Percentiles rank a stretch among this genome's conserved stretches.
Conservation (phyloP, 2,888 invertebrate genomes). For the Dilophus febrilis region DNA sequence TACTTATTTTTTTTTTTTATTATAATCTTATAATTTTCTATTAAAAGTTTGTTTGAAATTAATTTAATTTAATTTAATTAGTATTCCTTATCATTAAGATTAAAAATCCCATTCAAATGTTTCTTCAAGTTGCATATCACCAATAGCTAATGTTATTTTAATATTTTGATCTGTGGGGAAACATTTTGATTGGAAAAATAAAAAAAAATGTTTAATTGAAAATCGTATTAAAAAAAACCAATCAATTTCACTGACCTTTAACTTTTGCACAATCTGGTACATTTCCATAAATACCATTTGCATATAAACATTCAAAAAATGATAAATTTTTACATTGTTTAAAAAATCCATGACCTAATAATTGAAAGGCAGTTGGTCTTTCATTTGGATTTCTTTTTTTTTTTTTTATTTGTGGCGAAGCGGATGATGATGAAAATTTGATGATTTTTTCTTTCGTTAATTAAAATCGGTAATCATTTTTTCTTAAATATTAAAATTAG, state of each 20-base stretch:
- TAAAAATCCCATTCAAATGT: constrained; percentile 18
- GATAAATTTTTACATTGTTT: constrained; percentile 37
- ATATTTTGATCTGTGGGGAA: constrained; percentile 16
- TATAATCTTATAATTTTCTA: no score
- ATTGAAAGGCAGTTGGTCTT: constrained; percentile 50
- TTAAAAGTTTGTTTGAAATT: no score
- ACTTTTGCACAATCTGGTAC: constrained; percentile 16
- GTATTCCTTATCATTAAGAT: no score
- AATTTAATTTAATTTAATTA: no score
- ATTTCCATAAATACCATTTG: constrained; percentile 18
- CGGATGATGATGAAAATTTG: no score
- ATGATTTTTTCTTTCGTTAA: no score
- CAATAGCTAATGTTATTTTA: constrained; percentile 16
- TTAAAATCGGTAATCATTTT: neutral
- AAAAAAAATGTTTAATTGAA: neutral
- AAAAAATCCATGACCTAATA: constrained; percentile 58
- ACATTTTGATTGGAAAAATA: neutral
- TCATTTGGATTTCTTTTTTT: constrained; percentile 48
- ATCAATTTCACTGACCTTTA: constrained; percentile 14
- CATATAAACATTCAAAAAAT: constrained; percentile 22
- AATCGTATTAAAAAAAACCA: neutral
- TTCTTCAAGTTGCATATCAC: constrained; percentile 16
- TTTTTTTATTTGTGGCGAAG: no score
- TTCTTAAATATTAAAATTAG: neutral
- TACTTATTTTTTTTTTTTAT: no score